A percentile compares a stretch with the other conserved stretches of the same genome.
These are phyloP conservation scores for Melieria crassipennis DNA, from an alignment of 2,888 invertebrate species.

Conservation along the genomic window DNA sequence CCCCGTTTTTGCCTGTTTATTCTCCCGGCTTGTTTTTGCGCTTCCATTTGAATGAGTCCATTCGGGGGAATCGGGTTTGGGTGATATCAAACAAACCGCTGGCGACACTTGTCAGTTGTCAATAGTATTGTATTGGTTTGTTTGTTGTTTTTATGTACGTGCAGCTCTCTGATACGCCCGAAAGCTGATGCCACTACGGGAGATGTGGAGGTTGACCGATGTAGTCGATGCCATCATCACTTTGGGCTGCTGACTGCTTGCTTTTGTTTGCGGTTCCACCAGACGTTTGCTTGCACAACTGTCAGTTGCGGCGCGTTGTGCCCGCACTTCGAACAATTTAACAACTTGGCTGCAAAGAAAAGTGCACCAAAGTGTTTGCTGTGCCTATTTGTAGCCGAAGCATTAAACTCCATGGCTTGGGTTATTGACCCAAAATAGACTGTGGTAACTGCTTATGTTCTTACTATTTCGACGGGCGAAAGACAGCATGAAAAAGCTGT, in stretches of 20 bases:
- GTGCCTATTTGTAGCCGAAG: too few species aligned
- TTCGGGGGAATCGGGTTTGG: constrained; percentile 48
- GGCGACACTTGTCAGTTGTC: constrained; percentile 35
- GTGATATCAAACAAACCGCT: constrained; percentile 53
- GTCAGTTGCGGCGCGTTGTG: too few species aligned
- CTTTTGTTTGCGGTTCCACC: too few species aligned
- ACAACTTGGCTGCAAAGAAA: too few species aligned
- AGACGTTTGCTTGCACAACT: too few species aligned
- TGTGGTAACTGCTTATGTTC: too few species aligned
- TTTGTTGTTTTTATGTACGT: constrained; percentile 20
- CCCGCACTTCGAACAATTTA: too few species aligned
- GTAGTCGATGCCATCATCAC: not conserved
- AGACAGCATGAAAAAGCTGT: too few species aligned
- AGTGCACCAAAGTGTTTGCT: too few species aligned
- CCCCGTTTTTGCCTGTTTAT: constrained; percentile 26
- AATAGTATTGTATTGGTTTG: constrained; percentile 5
- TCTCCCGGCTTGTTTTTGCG: not conserved
- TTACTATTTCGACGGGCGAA: too few species aligned
- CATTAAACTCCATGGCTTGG: too few species aligned
- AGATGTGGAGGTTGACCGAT: not conserved
- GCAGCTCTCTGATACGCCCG: not conserved
- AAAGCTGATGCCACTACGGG: not conserved
- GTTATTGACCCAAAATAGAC: too few species aligned
- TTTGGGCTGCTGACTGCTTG: not conserved
- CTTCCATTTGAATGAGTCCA: constrained; percentile 53